These are phyloP conservation scores for Neocrepidodera transversa DNA, from an alignment of 2,888 invertebrate genomes.

Conservation along the genomic window DNA sequence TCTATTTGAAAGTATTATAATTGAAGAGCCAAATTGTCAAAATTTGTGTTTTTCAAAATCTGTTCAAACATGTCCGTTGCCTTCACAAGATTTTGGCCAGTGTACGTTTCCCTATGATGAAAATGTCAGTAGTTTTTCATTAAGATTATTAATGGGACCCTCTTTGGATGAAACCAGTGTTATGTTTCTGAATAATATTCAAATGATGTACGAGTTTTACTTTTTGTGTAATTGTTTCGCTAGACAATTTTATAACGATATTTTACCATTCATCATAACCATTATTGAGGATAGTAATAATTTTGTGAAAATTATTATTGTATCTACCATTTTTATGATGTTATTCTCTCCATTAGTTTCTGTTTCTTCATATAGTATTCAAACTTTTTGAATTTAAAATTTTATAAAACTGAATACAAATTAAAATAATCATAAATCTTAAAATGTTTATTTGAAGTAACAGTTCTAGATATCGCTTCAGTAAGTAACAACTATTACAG, in stretches of 20 bases:
- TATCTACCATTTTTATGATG: neutral
- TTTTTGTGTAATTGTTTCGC: neutral
- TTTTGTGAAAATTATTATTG: conserved; percentile 5
- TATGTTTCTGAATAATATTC: neutral
- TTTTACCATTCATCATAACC: neutral
- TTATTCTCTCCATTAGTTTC: conserved; percentile 2
- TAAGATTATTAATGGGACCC: neutral
- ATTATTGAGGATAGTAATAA: neutral
- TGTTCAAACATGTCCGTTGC: neutral
- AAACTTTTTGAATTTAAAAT: too few species aligned
- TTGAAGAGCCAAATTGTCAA: too few species aligned
- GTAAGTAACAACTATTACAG: too few species aligned
- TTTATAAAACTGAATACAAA: too few species aligned
- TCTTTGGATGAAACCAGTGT: conserved; percentile 4
- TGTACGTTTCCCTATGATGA: neutral
- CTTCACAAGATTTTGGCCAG: neutral
- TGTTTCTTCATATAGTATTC: neutral
- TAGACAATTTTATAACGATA: neutral
- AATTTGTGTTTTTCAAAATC: too few species aligned
- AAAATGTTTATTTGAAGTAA: too few species aligned
- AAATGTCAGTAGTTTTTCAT: neutral
- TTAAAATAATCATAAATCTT: too few species aligned
- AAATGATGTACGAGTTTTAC: neutral
- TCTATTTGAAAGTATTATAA: too few species aligned
- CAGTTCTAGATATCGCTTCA: too few species aligned